Evolutionary conservation across 2,113 vertebrate genomes (phyloP).

Genomic region (Nyctereutes procyonoides): DNA sequence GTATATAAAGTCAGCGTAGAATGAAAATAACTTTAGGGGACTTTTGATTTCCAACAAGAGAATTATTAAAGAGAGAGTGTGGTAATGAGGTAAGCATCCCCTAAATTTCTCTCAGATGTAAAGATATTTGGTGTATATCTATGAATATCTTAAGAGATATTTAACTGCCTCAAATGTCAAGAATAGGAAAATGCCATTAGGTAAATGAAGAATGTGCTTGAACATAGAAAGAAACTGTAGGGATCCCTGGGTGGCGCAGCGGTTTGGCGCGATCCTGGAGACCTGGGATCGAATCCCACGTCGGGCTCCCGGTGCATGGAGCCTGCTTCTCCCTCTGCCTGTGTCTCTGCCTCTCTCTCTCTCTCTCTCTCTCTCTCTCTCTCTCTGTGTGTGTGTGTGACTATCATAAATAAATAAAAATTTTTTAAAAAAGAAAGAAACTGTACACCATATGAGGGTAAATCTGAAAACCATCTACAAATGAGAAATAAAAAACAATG

Average conservation of each 20-base stretch:
- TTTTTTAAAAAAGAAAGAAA: too few relatives aligned
- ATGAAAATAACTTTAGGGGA: background rate
- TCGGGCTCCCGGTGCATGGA: too few relatives aligned
- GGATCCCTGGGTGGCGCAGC: too few relatives aligned
- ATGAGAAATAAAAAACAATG: background rate
- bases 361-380: too few relatives aligned
- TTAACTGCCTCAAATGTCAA: slow-evolving; percentile 4
- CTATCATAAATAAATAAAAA: too few relatives aligned
- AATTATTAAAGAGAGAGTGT: background rate
- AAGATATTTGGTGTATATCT: background rate
- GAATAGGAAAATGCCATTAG: background rate
- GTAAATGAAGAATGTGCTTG: background rate
- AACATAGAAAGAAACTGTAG: background rate
- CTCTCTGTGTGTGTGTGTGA: too few relatives aligned
- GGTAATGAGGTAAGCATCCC: background rate
- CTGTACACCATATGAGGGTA: background rate
- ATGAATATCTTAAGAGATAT: background rate
- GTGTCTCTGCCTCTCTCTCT: too few relatives aligned
- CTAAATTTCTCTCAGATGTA: slow-evolving; percentile 3
- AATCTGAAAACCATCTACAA: slow-evolving; percentile 30
- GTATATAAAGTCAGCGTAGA: background rate
- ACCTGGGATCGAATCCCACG: too few relatives aligned
- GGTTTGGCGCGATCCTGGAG: too few relatives aligned
- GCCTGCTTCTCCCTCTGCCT: too few relatives aligned
- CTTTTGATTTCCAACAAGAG: background rate